Base-by-base conservation (phyloP, 2,888 invertebrate species). In the Rhamphomyia laevipes region DNA sequence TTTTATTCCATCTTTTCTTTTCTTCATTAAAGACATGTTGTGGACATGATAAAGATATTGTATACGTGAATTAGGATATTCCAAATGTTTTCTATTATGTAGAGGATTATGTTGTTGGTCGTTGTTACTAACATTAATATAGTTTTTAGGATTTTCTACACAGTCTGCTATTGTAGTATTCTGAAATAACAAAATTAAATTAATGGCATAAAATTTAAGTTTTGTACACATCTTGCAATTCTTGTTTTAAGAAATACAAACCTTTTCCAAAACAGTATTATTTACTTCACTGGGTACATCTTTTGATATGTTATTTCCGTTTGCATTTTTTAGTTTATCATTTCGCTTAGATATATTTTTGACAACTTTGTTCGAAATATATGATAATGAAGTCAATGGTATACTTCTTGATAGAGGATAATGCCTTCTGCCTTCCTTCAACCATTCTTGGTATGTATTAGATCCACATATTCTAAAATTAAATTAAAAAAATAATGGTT, bases 381-480 rank as follows among this genome's bases (percentile, higher is more conserved):
- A 81, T 51, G 87, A 85, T 64, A 87, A 86, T 35, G 84, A 84
- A 7, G 91, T 90, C 63, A 89, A 85, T 46, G 86, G 78, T 15
- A 86, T 78, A 51, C 92, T 76, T 7, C 90, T 86, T 71, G 93
- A 73, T 43, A 92, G 72, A 2, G 93, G 91, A 59, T 90, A 81
- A 52, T 82, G 72, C 58, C 93, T 76, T 35, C 91, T 77, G 13
- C 93, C 93, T 71, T 93, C 93, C 57, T 86, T 79, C 55, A 85
- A 80, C 93, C 93, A 93, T 71, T 86, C 86, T 59, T 74, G 73
- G 51, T 76, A 74, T 51, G 82, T 81, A 63, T 80, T 78, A 46
- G 81, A 80, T 43, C 83, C 84, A 59, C 77, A 75, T 61, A 82
- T 73, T 63, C 80, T 81, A 63, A 49, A 61, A 59, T 41, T 9